phyloP scores from a whole-genome alignment of 2,888 invertebrate genomes.

The Choreutis nemorana region DNA sequence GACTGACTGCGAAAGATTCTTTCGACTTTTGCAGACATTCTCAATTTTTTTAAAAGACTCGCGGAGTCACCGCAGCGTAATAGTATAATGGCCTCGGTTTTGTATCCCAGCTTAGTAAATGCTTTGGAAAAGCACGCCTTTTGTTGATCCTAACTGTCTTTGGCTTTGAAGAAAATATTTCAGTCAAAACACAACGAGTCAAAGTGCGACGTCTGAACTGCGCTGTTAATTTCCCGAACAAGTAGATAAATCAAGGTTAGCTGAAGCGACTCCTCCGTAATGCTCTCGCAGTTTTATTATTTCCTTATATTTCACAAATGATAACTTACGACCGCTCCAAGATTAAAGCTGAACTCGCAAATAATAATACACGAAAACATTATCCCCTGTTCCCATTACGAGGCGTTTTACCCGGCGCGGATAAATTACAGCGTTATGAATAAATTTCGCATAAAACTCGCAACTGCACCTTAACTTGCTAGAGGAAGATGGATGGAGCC shows the following conservation, averaged over 20 bases:
- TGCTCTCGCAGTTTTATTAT: slow-evolving; percentile 9
- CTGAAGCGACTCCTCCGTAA: too few relatives aligned
- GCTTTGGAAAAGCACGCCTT: slow-evolving; percentile 20
- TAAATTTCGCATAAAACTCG: slow-evolving; percentile 67
- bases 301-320: slow-evolving; percentile 32
- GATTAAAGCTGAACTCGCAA: slow-evolving; percentile 48
- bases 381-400: slow-evolving; percentile 46
- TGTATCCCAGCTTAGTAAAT: slow-evolving; percentile 16
- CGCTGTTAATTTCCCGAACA: too few relatives aligned
- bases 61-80: slow-evolving; percentile 44
- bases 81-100: slow-evolving; percentile 47
- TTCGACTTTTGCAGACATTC: slow-evolving; percentile 30
- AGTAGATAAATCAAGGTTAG: too few relatives aligned
- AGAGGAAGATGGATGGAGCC: slow-evolving; percentile 37
- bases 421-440: slow-evolving; percentile 68
- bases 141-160: too few relatives aligned
- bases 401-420: slow-evolving; percentile 53
- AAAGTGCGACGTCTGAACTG: too few relatives aligned
- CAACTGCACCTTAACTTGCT: slow-evolving; percentile 57
- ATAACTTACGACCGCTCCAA: slow-evolving; percentile 39
- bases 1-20: slow-evolving; percentile 45
- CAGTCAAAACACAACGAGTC: too few relatives aligned
- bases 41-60: slow-evolving; percentile 41
- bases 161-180: slow-evolving; percentile 4
- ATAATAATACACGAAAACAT: slow-evolving; percentile 50